These are phyloP conservation scores for Lasius platythorax DNA, from an alignment of 2,888 invertebrate species.

Conservation along the genomic window DNA sequence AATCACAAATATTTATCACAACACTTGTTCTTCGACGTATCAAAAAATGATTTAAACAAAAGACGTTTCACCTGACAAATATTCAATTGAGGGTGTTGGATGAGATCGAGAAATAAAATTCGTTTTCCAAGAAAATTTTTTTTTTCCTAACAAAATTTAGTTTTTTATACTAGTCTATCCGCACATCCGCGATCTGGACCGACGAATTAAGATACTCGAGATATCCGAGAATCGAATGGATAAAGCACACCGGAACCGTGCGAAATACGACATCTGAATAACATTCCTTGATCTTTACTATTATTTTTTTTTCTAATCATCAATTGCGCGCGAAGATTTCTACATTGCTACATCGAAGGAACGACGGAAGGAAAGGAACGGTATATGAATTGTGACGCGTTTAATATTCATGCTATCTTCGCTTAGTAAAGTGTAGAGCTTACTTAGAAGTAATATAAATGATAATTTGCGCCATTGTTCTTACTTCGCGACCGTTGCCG, in stretches of 20 bases:
- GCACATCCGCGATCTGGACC: constrained; percentile 4
- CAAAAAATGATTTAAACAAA: background rate
- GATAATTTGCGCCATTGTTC: constrained; percentile 79
- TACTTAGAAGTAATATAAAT: constrained; percentile 76
- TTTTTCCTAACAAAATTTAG: constrained; percentile 30
- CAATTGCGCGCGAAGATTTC: constrained; percentile 23
- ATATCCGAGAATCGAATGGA: constrained; percentile 30
- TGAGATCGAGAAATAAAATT: constrained; percentile 19
- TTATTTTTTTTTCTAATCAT: constrained; percentile 22
- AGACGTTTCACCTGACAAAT: background rate
- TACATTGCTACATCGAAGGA: background rate
- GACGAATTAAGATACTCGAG: constrained; percentile 35
- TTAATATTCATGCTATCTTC: constrained; percentile 77
- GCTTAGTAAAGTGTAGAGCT: constrained; percentile 71
- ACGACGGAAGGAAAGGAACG: background rate
- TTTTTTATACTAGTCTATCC: constrained; percentile 10
- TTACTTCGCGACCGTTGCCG: constrained; percentile 60
- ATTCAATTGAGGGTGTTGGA: background rate
- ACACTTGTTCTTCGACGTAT: background rate
- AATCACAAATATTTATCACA: background rate
- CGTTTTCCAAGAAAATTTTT: constrained; percentile 42
- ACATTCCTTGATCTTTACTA: constrained; percentile 16
- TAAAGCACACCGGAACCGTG: background rate
- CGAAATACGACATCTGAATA: constrained; percentile 39
- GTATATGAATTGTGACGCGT: constrained; percentile 45